Percentiles rank a stretch among this genome's conserved stretches.
Conservation (phyloP, 2,797 vertebrate genomes). For the Scleropages formosus region DNA sequence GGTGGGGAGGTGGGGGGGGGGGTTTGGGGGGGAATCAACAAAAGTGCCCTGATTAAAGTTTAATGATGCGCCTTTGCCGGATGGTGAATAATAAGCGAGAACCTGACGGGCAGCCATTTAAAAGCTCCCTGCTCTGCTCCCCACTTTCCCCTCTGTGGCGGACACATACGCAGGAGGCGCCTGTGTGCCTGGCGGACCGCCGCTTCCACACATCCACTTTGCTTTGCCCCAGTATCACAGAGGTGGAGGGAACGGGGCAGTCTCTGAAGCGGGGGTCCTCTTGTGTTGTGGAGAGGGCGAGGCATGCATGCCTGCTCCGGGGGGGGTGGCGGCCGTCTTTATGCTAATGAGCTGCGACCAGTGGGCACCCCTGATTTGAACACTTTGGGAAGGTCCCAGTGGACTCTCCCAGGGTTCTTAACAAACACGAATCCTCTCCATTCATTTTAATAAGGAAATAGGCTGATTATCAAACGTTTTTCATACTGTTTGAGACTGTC, state of each 20-base stretch:
- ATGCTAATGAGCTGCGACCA: too few relatives aligned
- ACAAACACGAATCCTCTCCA: not conserved
- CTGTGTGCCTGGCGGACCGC: too few relatives aligned
- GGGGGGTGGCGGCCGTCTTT: not conserved
- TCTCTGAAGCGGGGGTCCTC: not conserved
- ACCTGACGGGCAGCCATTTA: conserved; percentile 22
- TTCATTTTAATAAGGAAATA: conserved; percentile 4
- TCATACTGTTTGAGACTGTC: not conserved
- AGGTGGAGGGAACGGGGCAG: not conserved
- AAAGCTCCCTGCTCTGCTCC: conserved; percentile 12
- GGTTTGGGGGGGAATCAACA: conserved; percentile 2
- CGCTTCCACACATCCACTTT: too few relatives aligned
- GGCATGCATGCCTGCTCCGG: not conserved
- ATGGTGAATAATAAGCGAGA: conserved; percentile 19
- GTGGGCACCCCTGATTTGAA: too few relatives aligned
- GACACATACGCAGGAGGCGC: not conserved
- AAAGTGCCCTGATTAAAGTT: conserved; percentile 28
- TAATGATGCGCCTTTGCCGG: conserved; percentile 26
- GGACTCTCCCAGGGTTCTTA: too few relatives aligned
- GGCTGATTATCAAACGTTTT: conserved; percentile 18
- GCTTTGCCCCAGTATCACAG: not conserved
- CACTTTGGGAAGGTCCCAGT: too few relatives aligned
- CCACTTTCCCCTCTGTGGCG: not conserved
- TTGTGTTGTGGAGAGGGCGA: too few relatives aligned
- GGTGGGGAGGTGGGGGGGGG: not conserved